Base-by-base conservation (phyloP, 1,140 invertebrate species). In the Cryptotermes secundus region DNA sequence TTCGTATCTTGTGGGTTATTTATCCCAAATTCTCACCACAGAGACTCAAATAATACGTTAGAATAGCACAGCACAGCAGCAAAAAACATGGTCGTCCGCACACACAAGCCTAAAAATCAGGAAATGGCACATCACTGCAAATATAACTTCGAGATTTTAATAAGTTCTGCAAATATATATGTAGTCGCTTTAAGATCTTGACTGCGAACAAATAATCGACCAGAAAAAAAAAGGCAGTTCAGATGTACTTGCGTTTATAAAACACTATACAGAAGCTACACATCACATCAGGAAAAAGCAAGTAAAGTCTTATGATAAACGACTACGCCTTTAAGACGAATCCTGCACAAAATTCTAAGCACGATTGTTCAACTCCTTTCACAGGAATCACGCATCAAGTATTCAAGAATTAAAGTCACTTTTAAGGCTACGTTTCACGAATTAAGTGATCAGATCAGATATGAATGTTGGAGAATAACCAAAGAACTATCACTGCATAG, bases 391-490 rank as follows among this genome's bases (percentile, higher is more conserved):
- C 53, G 26, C 19, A 59, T 16, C 53, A 59, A 38, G 38, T 16
- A n/a, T n/a, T n/a, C n/a, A n/a, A 59, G 26, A 59, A 59, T 26
- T 24, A 59, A n/a, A n/a, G 53, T 22, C 53, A 59, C 19, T 59
- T 22, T 59, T 59, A 59, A 24, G 53, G 3, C 53, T 59, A 59
- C 24, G 19, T 19, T 31, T 72, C 59, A 31, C n/a, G 59, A 72
- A 72, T 72, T n/a, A n/a, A 72, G n/a, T 16, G 26, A 72, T 31
- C 26, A 72, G 26, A 72, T 72, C 59, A n/a, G 59, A 72, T 72
- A 72, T 31, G 31, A 72, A 72, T 72, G 59, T 72, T 72, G 59
- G 59, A 72, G n/a, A 72, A 72, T 72, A 31, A 26, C 59, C 59
- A 72, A 72, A 31, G 14, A 72, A 72, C 59, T n/a, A 72, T 72